Conservation (phyloP, 2,888 invertebrate genomes). For the Archips crataeganus region DNA sequence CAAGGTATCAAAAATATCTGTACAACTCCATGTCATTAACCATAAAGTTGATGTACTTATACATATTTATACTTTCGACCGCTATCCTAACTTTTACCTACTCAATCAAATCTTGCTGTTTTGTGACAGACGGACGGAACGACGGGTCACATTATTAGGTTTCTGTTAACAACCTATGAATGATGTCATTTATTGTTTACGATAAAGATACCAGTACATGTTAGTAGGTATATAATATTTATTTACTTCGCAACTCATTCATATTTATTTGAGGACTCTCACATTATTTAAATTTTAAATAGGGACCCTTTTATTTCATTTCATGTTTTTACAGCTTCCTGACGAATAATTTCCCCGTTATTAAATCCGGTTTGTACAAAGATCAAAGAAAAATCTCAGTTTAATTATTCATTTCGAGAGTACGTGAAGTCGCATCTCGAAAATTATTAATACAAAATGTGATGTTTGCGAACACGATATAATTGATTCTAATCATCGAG, state of each 20-base stretch:
- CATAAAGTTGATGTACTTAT: too few species aligned
- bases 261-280: slow-evolving; percentile 34
- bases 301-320: slow-evolving; percentile 40
- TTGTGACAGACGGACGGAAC: too few species aligned
- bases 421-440: slow-evolving; percentile 5
- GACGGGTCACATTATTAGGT: too few species aligned
- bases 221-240: too few species aligned
- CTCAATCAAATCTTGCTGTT: too few species aligned
- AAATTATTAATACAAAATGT: slow-evolving; percentile 17
- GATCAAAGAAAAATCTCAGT: slow-evolving; percentile 35
- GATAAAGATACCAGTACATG: slow-evolving; percentile 1
- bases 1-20: too few species aligned
- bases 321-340: slow-evolving; percentile 37
- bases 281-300: slow-evolving; percentile 39
- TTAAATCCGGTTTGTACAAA: slow-evolving; percentile 30
- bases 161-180: too few species aligned
- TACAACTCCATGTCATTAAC: too few species aligned
- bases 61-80: too few species aligned
- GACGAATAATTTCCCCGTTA: slow-evolving; percentile 36
- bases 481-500: background rate
- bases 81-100: too few species aligned
- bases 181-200: background rate
- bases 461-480: background rate
- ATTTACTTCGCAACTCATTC: slow-evolving; percentile 10
- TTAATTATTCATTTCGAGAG: slow-evolving; percentile 36